Percentiles rank a stretch among this genome's conserved stretches.
phyloP scores from a whole-genome alignment of 2,888 invertebrate genomes.

The Leptinotarsa haldemani region DNA sequence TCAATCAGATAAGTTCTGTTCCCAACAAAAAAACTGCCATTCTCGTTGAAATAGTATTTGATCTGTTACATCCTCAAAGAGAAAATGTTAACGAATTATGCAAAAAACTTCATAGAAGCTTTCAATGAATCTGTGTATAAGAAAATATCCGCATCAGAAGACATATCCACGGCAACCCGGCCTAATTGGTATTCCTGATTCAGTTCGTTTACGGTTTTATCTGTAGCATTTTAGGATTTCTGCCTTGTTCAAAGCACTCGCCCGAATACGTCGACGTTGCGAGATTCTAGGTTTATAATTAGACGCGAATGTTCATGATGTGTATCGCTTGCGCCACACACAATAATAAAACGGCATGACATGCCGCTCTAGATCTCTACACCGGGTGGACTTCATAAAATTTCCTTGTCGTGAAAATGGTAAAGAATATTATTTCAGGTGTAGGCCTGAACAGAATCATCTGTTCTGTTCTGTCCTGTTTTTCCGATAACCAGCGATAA shows the following conservation, averaged over 20 bases:
- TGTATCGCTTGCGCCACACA: slow-evolving; percentile 45
- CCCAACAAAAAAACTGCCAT: no score
- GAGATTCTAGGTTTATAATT: slow-evolving; percentile 44
- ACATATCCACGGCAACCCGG: slow-evolving; percentile 12
- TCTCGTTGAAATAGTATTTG: no score
- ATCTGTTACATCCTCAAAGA: no score
- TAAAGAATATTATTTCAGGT: no score
- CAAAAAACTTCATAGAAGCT: not conserved
- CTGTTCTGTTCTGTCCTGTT: no score
- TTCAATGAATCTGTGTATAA: not conserved
- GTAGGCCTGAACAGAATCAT: no score
- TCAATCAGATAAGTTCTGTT: no score
- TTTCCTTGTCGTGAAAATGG: no score
- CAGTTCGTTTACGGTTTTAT: slow-evolving; percentile 26
- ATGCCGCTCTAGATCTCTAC: slow-evolving; percentile 31
- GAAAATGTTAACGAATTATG: no score
- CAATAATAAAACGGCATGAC: slow-evolving; percentile 43
- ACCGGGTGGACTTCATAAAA: not conserved
- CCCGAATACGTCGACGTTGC: slow-evolving; percentile 35
- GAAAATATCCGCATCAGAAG: not conserved
- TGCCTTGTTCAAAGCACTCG: slow-evolving; percentile 36
- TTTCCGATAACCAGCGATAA: no score
- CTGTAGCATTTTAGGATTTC: slow-evolving; percentile 32
- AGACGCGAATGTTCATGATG: slow-evolving; percentile 45
- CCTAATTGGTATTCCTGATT: slow-evolving; percentile 15